Evolutionary conservation across 2,113 vertebrate genomes (phyloP).

Genomic region (Seriola aureovittata): DNA sequence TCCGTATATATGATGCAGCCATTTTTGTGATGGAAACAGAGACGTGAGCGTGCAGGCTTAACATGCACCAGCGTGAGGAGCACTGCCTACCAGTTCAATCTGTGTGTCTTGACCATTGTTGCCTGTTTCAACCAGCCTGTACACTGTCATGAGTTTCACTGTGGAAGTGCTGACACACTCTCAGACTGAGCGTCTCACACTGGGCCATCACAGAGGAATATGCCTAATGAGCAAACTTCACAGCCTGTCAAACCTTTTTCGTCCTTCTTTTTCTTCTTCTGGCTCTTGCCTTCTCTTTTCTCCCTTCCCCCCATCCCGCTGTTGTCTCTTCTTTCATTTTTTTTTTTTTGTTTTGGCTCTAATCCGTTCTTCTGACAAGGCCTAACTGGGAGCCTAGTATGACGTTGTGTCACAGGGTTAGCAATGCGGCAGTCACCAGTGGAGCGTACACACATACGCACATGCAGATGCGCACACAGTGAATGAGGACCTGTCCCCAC

Average conservation of each 20-base stretch:
- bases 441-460: constrained; percentile 5
- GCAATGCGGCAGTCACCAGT: constrained; percentile 47
- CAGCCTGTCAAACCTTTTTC: constrained; percentile 41
- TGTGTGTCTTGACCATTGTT: constrained; percentile 30
- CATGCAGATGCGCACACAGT: constrained; percentile 24
- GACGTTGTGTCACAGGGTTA: constrained; percentile 51
- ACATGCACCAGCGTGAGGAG: constrained; percentile 7
- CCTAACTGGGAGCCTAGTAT: constrained; percentile 52
- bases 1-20: constrained; percentile 1
- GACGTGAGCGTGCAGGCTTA: neutral
- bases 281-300: constrained; percentile 2
- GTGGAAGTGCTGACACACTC: constrained; percentile 41
- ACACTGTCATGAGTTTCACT: constrained; percentile 18
- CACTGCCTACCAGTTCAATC: neutral
- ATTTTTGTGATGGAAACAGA: neutral
- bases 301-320: neutral
- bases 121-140: constrained; percentile 11
- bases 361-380: constrained; percentile 48
- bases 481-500: constrained; percentile 66
- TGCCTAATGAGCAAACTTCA: constrained; percentile 63
- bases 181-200: constrained; percentile 26
- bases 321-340: constrained; percentile 13
- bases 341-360: constrained; percentile 41
- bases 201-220: constrained; percentile 33
- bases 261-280: constrained; percentile 1